Percentiles rank a stretch among this genome's conserved stretches.
phyloP scores from a whole-genome alignment of 2,113 vertebrate species.

The Rhinopomastus cyanomelas region DNA sequence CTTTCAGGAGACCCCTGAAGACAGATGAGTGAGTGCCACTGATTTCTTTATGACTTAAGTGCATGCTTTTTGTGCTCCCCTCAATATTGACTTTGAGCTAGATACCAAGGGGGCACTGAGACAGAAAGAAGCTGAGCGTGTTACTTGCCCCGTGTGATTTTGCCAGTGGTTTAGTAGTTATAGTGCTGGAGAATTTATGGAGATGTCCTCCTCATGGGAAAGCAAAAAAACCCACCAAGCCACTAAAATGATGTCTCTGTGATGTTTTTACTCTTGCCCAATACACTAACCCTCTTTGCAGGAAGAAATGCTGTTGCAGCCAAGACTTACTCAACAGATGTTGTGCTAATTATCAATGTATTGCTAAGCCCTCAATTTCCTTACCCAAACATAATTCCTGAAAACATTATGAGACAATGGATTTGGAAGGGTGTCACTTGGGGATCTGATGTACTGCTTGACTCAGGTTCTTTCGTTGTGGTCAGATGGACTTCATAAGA shows the following conservation, averaged over 20 bases:
- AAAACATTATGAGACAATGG: conserved; percentile 23
- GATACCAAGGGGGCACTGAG: neutral
- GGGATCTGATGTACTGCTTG: conserved; percentile 27
- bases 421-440: conserved; percentile 39
- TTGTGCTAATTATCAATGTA: conserved; percentile 60
- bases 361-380: conserved; percentile 46
- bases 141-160: neutral
- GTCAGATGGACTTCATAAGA: conserved; percentile 54
- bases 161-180: neutral
- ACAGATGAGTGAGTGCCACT: neutral
- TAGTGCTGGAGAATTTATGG: neutral
- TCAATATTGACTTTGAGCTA: neutral
- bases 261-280: neutral
- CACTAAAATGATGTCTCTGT: neutral
- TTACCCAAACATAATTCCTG: conserved; percentile 37
- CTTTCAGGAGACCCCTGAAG: neutral
- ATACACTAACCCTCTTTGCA: conserved; percentile 4
- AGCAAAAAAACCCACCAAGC: neutral
- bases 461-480: conserved; percentile 29
- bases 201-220: neutral
- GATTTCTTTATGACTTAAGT: neutral
- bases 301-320: neutral
- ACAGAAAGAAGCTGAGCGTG: neutral
- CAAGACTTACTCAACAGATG: conserved; percentile 40
- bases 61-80: neutral